These are phyloP conservation scores for Microcebus tavaratra DNA, from an alignment of 2,113 vertebrate genomes.

Conservation along the genomic window DNA sequence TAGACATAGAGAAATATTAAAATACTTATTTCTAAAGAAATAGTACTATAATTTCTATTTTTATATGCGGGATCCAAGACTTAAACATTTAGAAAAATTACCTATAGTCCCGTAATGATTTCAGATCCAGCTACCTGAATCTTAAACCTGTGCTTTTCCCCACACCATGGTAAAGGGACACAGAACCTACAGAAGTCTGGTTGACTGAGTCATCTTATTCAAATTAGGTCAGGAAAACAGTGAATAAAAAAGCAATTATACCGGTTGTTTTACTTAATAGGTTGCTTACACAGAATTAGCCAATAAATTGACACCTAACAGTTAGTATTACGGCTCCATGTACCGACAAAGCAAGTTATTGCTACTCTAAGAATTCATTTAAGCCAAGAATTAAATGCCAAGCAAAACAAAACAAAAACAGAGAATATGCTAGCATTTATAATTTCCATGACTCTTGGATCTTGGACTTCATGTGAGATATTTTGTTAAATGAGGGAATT, in stretches of 20 bases:
- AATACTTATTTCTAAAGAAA: not conserved
- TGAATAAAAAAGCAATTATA: constrained; percentile 3
- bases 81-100: not conserved
- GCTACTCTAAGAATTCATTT: not conserved
- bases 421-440: not conserved
- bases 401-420: not conserved
- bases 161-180: not conserved
- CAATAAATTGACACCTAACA: not conserved
- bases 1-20: not conserved
- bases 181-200: not conserved
- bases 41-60: not conserved
- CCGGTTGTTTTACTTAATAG: not conserved
- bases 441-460: not conserved
- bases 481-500: not conserved
- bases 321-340: not conserved
- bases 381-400: not conserved
- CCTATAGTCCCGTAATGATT: not conserved
- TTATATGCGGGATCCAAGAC: not conserved
- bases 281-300: not conserved
- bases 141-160: not conserved
- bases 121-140: not conserved
- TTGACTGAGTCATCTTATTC: not conserved
- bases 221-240: not conserved
- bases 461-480: not conserved
- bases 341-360: not conserved